Evolutionary conservation across 2,888 invertebrate genomes (phyloP), one percentile per base, ranked within the genome.

Genomic region (Drosophila pseudotalamancana): DNA sequence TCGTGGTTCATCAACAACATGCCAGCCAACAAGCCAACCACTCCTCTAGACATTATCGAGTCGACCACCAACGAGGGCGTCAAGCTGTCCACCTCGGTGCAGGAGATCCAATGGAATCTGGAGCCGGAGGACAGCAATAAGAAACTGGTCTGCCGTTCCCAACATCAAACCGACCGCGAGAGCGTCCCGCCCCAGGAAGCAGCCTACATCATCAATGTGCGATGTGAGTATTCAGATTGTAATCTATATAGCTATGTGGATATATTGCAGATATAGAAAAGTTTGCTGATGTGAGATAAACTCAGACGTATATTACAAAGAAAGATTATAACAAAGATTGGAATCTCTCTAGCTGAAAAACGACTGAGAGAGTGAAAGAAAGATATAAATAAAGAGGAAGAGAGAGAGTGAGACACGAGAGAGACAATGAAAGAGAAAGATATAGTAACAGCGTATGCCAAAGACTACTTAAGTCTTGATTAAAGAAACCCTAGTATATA

Each of bases 1-100:
- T 93, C 93, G n/a, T 95, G 96, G 94, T 94, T 92, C 81, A 90
- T 96, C 40, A 95, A 94, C 77, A 93, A 95, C 37, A 93, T 94
- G 62, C 93, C 92, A 0, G 92, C 96, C 19, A 91, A 93, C 2
- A 92, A 93, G 6, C 94, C 94, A 0, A 90, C 94, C 0, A 93
- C 93, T 76, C 92, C 93, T 82, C 93, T 94, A 0, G 92, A 93
- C 18, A 63, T 88, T 9, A 55, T 83, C n/a, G 55, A 76, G 40
- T 71, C 86, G 2, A 91, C 92, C 5, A 92, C 92, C 12, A 92
- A 93, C 0, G 93, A 90, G 37, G 89, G 93, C 16, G 92, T 92
- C 56, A 94, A 95, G 78, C 90, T 95, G 19, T 92, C 93, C 76
- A 94, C 95, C 21, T 93, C 94, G 57, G 90, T 93, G 14, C 95